Percentiles rank a stretch among this genome's conserved stretches.
Conservation (phyloP, 2,888 invertebrate genomes). For the Platynereis dumerilii region DNA sequence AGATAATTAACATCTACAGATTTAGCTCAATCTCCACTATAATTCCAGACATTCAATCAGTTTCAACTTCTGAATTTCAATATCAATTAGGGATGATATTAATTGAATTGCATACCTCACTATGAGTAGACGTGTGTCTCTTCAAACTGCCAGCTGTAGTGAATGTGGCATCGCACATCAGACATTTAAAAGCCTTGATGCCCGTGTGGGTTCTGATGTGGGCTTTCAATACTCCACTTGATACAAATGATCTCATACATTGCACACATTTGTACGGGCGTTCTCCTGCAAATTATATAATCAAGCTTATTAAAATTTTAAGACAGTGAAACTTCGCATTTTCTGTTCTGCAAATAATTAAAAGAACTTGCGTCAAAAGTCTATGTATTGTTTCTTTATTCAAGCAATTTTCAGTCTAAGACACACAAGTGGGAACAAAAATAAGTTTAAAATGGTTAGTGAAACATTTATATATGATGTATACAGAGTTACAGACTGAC, state of each 20-base stretch:
- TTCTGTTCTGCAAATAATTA: neutral
- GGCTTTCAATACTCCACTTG: conserved; percentile 68
- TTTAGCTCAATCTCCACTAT: too few relatives aligned
- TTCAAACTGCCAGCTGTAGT: conserved; percentile 75
- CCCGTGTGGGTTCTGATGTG: conserved; percentile 68
- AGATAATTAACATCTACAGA: too few relatives aligned
- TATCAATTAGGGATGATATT: too few relatives aligned
- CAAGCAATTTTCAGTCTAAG: too few relatives aligned
- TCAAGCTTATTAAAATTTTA: too few relatives aligned
- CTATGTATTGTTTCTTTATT: too few relatives aligned
- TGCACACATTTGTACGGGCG: conserved; percentile 64
- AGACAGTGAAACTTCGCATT: neutral
- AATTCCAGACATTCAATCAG: too few relatives aligned
- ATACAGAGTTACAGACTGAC: too few relatives aligned
- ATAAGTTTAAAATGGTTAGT: too few relatives aligned
- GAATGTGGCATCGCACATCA: conserved; percentile 71
- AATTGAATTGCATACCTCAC: conserved; percentile 44
- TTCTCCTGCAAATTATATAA: conserved; percentile 49
- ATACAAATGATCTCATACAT: conserved; percentile 66
- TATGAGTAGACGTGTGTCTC: conserved; percentile 79
- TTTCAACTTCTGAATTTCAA: too few relatives aligned
- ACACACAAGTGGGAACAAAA: too few relatives aligned
- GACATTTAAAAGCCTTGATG: conserved; percentile 70
- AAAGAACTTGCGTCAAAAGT: neutral
- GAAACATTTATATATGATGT: too few relatives aligned